Evolutionary conservation across 2,797 vertebrate genomes (phyloP).

Genomic region (Catamblyrhynchus diadema): DNA sequence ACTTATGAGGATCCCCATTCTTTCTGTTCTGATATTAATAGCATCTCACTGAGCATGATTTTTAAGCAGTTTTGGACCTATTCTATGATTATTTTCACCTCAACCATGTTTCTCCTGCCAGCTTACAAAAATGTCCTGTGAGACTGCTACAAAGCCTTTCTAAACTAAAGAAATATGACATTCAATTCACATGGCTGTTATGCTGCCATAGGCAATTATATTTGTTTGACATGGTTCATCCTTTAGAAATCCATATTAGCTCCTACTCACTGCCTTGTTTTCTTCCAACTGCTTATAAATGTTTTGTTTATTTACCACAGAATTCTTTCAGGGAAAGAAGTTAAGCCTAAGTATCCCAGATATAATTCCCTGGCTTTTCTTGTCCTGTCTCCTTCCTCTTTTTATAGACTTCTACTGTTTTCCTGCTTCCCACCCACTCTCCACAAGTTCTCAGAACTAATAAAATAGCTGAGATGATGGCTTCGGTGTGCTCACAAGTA

Average conservation of each 20-base stretch:
- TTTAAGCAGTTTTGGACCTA: not conserved
- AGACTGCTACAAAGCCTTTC: not conserved
- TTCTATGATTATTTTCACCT: not conserved
- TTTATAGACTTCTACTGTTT: not conserved
- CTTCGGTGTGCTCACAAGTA: not conserved
- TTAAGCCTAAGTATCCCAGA: not conserved
- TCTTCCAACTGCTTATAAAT: not conserved
- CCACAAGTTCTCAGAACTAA: not conserved
- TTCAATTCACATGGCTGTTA: not conserved
- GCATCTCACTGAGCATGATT: not conserved
- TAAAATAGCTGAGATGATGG: not conserved
- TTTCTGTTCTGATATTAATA: not conserved
- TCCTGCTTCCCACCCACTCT: not conserved
- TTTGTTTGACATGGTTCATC: not conserved
- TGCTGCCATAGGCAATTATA: not conserved
- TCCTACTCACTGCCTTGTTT: not conserved
- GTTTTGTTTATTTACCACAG: not conserved
- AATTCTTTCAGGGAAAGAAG: not conserved
- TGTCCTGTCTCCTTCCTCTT: not conserved
- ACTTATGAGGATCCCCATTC: fast-evolving
- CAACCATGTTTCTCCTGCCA: not conserved
- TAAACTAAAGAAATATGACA: not conserved
- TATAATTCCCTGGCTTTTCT: not conserved
- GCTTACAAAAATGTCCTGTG: not conserved
- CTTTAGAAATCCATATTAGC: not conserved